A percentile compares a stretch with the other conserved stretches of the same genome.
Evolutionary conservation across 2,797 vertebrate species (phyloP).

Genomic region (Rallus crepitans): DNA sequence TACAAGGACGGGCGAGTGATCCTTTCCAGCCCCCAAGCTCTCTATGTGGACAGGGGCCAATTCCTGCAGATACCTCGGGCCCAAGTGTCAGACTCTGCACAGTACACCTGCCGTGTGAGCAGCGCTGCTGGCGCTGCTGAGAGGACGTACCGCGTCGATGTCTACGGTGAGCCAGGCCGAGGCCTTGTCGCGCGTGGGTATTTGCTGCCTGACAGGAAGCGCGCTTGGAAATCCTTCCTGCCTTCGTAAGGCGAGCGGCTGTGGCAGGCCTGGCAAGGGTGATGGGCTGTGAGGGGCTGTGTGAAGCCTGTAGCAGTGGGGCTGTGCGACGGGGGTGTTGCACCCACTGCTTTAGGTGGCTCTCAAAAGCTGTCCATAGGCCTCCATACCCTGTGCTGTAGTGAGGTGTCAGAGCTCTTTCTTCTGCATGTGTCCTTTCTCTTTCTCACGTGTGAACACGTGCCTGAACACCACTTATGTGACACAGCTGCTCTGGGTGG

Average conservation of each 20-base stretch:
- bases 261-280: background rate
- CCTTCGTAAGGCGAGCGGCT: background rate
- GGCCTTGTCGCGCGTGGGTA: background rate
- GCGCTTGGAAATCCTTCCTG: background rate
- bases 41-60: constrained; percentile 89
- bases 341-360: background rate
- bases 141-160: constrained; percentile 87
- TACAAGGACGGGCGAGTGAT: constrained; percentile 85
- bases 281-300: background rate
- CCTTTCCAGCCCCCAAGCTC: constrained; percentile 83
- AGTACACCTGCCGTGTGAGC: constrained; percentile 86
- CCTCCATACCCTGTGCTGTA: background rate
- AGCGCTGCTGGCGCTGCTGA: constrained; percentile 87
- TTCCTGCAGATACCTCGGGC: constrained; percentile 89
- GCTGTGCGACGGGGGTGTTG: background rate
- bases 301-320: background rate
- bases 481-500: background rate
- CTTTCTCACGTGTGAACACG: background rate
- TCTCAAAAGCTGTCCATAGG: background rate
- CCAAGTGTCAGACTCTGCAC: constrained; percentile 87
- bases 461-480: background rate
- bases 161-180: constrained; percentile 84
- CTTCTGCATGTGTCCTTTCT: background rate
- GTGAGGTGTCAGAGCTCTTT: background rate
- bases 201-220: background rate